Conservation (phyloP, 2,888 invertebrate genomes). For the Netelia inedita region DNA sequence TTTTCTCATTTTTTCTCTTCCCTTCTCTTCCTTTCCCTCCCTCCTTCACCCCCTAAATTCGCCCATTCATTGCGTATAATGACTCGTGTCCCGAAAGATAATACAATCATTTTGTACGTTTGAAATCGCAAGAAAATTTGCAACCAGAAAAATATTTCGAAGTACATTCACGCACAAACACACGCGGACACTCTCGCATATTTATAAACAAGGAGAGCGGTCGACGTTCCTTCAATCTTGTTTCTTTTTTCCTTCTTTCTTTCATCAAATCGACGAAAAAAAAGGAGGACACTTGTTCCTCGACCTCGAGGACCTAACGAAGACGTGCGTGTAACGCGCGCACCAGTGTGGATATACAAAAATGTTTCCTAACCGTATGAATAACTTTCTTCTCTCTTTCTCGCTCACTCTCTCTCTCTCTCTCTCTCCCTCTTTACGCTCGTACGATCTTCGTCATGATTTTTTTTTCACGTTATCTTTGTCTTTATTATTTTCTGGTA, state of each 20-base stretch:
- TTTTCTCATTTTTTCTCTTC: neutral
- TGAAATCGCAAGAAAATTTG: slow-evolving; percentile 52
- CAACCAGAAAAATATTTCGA: slow-evolving; percentile 57
- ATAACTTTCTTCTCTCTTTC: slow-evolving; percentile 59
- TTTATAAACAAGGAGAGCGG: slow-evolving; percentile 65
- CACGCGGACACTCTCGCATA: slow-evolving; percentile 56
- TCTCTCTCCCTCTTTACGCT: slow-evolving; percentile 41
- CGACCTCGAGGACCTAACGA: slow-evolving; percentile 52
- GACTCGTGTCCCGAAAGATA: slow-evolving; percentile 38
- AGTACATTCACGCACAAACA: slow-evolving; percentile 53
- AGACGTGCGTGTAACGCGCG: slow-evolving; percentile 72
- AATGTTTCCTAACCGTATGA: slow-evolving; percentile 77
- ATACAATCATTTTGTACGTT: slow-evolving; percentile 49
- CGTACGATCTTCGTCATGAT: slow-evolving; percentile 49
- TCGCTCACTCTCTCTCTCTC: slow-evolving; percentile 51
- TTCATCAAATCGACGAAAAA: slow-evolving; percentile 57
- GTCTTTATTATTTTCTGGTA: slow-evolving; percentile 53
- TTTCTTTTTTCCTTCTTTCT: slow-evolving; percentile 34
- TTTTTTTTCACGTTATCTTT: slow-evolving; percentile 50
- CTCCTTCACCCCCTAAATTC: slow-evolving; percentile 1
- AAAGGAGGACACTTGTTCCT: slow-evolving; percentile 51
- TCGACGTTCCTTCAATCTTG: slow-evolving; percentile 45
- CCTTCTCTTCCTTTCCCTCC: neutral
- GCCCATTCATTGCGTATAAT: slow-evolving; percentile 38
- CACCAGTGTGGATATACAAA: slow-evolving; percentile 76